phyloP scores from a whole-genome alignment of 2,113 vertebrate species.

The Globicephala melas region DNA sequence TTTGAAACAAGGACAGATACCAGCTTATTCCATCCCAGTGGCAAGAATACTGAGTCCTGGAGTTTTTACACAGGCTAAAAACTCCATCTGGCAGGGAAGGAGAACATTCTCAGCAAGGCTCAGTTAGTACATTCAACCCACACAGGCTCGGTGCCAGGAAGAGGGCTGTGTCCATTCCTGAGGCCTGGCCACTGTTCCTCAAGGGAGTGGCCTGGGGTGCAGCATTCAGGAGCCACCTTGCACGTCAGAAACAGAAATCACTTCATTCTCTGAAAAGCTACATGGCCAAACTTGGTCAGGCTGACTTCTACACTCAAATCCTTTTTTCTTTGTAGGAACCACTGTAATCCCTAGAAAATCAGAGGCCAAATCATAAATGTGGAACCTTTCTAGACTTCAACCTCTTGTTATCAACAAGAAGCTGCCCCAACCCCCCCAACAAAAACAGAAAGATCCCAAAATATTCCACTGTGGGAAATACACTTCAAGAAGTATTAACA shows the following conservation, averaged over 20 bases:
- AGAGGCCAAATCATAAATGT: not conserved
- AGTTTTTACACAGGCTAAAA: not conserved
- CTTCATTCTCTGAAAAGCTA: conserved; percentile 34
- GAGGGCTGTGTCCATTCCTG: not conserved
- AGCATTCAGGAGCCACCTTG: not conserved
- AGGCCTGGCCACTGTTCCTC: not conserved
- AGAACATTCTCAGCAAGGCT: not conserved
- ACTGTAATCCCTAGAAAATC: not conserved
- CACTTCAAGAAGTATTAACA: not conserved
- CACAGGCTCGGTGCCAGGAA: not conserved
- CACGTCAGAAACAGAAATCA: not conserved
- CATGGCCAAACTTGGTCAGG: not conserved
- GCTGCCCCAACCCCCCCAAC: not conserved
- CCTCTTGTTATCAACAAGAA: not conserved
- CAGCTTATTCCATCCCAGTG: not conserved
- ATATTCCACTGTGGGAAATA: not conserved
- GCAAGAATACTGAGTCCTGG: not conserved
- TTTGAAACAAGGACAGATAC: not conserved
- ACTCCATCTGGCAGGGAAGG: too few species aligned
- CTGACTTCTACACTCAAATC: not conserved
- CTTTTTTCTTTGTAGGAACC: not conserved
- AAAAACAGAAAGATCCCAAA: not conserved
- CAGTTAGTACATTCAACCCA: not conserved
- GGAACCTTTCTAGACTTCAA: not conserved
- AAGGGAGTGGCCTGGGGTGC: not conserved